These are phyloP conservation scores for Spizella passerina DNA, from an alignment of 2,797 vertebrate species.

Conservation along the genomic window DNA sequence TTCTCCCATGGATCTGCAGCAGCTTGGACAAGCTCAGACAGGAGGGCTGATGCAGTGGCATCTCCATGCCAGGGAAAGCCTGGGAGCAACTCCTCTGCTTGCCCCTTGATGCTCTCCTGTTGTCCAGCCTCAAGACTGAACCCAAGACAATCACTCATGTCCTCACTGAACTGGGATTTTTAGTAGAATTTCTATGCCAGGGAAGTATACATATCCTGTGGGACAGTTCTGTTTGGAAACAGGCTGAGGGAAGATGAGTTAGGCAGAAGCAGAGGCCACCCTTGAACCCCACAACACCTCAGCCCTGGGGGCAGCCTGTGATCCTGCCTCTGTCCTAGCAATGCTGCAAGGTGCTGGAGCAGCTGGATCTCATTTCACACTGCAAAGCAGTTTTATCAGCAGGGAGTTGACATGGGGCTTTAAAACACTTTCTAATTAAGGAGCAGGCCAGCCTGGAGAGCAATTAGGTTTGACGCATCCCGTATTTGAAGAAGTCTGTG, in stretches of 20 bases:
- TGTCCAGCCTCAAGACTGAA: background rate
- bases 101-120: too few relatives aligned
- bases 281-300: accelerated
- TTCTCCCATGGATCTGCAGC: background rate
- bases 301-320: accelerated
- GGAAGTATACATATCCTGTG: background rate
- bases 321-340: accelerated
- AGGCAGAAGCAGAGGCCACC: background rate
- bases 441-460: conserved; percentile 52
- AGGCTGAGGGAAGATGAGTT: background rate
- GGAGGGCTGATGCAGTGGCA: background rate
- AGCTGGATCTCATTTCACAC: background rate
- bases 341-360: background rate
- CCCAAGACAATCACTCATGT: background rate
- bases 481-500: background rate
- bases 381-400: background rate
- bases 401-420: background rate
- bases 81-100: background rate
- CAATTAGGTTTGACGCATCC: conserved; percentile 69
- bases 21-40: background rate
- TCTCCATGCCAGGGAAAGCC: background rate
- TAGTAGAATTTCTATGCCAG: background rate
- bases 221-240: background rate
- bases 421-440: conserved; percentile 73
- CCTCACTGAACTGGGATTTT: background rate